phyloP scores from a whole-genome alignment of 2,888 invertebrate species.

The Dryobotodes eremita region DNA sequence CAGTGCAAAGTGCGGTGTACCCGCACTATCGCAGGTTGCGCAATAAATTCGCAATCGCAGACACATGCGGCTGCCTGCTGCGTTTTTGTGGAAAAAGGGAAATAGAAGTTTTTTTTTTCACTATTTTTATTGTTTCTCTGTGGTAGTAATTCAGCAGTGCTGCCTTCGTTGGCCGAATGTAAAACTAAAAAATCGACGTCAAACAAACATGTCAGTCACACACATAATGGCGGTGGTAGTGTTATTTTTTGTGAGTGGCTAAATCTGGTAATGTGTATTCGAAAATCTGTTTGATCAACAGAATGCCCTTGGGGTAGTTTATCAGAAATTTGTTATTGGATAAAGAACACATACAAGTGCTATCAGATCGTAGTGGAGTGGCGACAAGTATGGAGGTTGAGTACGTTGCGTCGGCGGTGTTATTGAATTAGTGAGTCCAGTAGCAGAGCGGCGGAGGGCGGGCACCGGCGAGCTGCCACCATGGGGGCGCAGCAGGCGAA shows the following conservation, averaged over 20 bases:
- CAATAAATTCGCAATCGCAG: no score
- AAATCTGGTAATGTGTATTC: conserved; percentile 76
- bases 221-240: conserved; percentile 88
- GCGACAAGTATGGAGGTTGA: conserved; percentile 75
- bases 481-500: conserved; percentile 99
- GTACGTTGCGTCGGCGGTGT: conserved; percentile 76
- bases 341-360: conserved; percentile 42
- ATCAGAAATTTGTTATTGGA: conserved; percentile 20
- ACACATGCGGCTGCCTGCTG: neutral
- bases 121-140: conserved; percentile 15
- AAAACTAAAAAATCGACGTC: conserved; percentile 85
- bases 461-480: conserved; percentile 73
- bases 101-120: neutral
- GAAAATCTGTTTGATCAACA: conserved; percentile 64
- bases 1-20: no score
- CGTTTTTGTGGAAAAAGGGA: neutral
- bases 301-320: conserved; percentile 60
- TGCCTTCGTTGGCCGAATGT: conserved; percentile 66
- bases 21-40: no score
- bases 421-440: conserved; percentile 81
- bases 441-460: conserved; percentile 68
- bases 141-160: conserved; percentile 61
- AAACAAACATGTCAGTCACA: conserved; percentile 82
- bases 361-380: conserved; percentile 38
- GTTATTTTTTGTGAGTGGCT: conserved; percentile 79